Conservation (phyloP, 1,140 invertebrate genomes). For the Bombus haemorrhoidalis region DNA sequence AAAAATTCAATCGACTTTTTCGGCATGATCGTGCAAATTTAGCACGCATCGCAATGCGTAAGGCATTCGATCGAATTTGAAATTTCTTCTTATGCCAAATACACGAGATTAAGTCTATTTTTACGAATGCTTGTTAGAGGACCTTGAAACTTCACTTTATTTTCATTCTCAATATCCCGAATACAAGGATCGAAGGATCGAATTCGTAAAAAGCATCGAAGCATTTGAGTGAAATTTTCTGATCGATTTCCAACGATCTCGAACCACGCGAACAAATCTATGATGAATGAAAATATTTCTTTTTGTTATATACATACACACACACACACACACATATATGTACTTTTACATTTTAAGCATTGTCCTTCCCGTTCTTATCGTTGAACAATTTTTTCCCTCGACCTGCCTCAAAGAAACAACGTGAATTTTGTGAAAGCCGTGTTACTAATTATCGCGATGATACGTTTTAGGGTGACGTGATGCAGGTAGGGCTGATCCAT, state of each 20-base stretch:
- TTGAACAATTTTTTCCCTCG: no score
- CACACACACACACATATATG: no score
- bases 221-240: neutral
- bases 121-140: neutral
- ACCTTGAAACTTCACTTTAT: slow-evolving; percentile 4
- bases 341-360: no score
- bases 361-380: no score
- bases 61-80: slow-evolving; percentile 47
- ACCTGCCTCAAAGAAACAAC: no score
- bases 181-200: neutral
- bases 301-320: neutral
- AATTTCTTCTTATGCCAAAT: slow-evolving; percentile 26
- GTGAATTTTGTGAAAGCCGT: no score
- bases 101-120: neutral
- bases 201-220: neutral
- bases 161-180: neutral
- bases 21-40: slow-evolving; percentile 44
- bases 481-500: no score
- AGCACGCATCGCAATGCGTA: slow-evolving; percentile 15
- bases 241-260: neutral
- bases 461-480: no score
- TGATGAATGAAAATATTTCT: neutral
- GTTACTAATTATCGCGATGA: no score
- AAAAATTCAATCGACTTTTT: slow-evolving; percentile 56
- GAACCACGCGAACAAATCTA: neutral